phyloP scores from a whole-genome alignment of 2,888 invertebrate species.

The Sceliomorpha sp. region DNA sequence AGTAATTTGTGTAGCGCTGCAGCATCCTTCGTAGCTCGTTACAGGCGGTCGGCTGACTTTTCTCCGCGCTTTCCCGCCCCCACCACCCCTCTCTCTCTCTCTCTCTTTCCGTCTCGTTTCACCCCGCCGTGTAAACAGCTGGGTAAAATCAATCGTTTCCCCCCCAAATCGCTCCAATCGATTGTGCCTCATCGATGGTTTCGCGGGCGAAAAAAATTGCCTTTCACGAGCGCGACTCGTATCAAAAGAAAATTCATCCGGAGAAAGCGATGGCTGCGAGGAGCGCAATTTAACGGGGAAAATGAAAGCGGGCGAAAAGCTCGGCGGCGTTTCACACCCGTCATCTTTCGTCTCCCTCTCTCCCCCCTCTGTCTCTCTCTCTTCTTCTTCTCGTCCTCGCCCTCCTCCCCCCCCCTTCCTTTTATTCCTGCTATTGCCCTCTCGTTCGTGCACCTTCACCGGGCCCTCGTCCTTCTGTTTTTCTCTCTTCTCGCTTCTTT shows the following conservation, averaged over 20 bases:
- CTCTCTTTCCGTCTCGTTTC: neutral
- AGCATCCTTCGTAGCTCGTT: constrained; percentile 7
- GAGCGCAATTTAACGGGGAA: constrained; percentile 7
- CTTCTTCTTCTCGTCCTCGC: constrained; percentile 5
- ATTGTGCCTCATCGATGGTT: constrained; percentile 27
- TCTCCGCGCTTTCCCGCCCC: constrained; percentile 19
- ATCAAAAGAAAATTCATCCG: constrained; percentile 8
- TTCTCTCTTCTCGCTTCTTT: constrained; percentile 17
- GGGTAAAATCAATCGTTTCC: constrained; percentile 23
- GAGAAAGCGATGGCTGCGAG: constrained; percentile 4
- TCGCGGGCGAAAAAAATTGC: constrained; percentile 5
- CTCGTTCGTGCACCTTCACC: constrained; percentile 10
- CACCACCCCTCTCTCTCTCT: constrained; percentile 16
- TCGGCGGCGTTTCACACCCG: constrained; percentile 23
- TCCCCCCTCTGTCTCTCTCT: constrained; percentile 1
- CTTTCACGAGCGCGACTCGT: constrained; percentile 8
- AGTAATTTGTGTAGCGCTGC: constrained; percentile 27
- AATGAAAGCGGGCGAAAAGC: constrained; percentile 16
- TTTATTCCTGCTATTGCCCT: neutral
- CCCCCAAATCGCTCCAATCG: constrained; percentile 16
- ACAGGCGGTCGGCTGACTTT: neutral
- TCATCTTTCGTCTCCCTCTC: constrained; percentile 1
- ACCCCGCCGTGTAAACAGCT: constrained; percentile 15
- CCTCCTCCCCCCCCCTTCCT: constrained; percentile 1
- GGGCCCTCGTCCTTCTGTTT: constrained; percentile 14